Conservation (phyloP, 1,140 invertebrate species). For the Drosophila sproati region DNA sequence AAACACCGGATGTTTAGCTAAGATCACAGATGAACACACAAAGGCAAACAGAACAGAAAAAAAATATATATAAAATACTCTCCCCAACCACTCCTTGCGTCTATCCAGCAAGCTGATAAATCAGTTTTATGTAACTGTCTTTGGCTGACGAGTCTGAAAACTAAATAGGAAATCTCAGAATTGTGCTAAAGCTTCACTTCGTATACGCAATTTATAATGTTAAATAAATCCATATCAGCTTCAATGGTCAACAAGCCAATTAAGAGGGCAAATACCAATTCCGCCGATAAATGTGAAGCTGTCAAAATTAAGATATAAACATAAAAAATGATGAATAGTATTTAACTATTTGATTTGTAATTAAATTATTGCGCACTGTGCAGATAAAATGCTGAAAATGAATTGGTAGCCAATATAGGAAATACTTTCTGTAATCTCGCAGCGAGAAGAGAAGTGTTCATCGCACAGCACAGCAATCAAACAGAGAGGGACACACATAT, state of each 20-base stretch:
- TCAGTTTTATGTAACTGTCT: too few species aligned
- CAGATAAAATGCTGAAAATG: not conserved
- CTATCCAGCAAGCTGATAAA: not conserved
- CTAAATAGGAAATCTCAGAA: too few species aligned
- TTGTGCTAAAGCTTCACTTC: too few species aligned
- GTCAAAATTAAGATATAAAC: too few species aligned
- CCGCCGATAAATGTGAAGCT: too few species aligned
- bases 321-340: too few species aligned
- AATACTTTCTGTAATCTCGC: not conserved
- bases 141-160: too few species aligned
- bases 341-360: not conserved
- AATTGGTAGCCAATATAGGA: conserved; percentile 13
- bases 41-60: conserved; percentile 11
- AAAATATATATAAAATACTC: conserved; percentile 14
- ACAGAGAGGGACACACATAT: not conserved
- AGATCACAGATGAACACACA: conserved; percentile 38
- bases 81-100: not conserved
- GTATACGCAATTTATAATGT: too few species aligned
- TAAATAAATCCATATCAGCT: too few species aligned
- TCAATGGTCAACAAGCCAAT: too few species aligned
- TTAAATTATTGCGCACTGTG: not conserved
- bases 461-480: not conserved
- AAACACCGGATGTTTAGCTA: conserved; percentile 77
- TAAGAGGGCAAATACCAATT: too few species aligned
- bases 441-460: not conserved